Base-by-base conservation (phyloP, 2,797 vertebrate genomes). In the Poeciliopsis turneri region DNA sequence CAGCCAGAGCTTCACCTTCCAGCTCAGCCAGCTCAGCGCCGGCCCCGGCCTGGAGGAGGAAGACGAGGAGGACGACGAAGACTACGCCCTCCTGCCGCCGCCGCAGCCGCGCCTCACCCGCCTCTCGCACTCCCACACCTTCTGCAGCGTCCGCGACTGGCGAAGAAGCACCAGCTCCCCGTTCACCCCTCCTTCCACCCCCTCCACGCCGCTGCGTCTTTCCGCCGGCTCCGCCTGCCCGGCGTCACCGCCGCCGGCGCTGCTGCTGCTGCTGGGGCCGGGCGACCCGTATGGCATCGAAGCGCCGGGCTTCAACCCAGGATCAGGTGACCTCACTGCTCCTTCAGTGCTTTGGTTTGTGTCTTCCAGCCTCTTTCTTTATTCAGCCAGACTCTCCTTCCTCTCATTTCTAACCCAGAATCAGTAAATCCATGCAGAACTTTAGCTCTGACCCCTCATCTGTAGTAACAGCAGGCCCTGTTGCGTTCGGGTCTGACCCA, bases 91-190 rank as follows among this genome's bases (percentile, higher is more conserved):
- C 82, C 89, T 97, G 68, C 97, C 97, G 0, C 97, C 97, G 15
- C 97, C 97, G 0, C 96, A 97, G 91, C 96, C 96, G 0, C 95
- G 97, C 47, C 96, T 97, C 90, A 96, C 95, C 53, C 96, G 97
- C 76, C 96, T 97, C 75, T 93, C 97, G 61, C 97, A 97, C 88
- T 98, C 97, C 86, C 97, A 97, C 95, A 98, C 97, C 90, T 98
- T 99, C 91, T 97, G 96, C 94, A 97, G 97, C 94, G 95, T 97
- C 75, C 95, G 97, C 83, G 97, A 98, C 82, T 98, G 97, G 94
- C 95, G 94, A 85, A 95, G 94, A 92, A 96, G 96, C 91, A 96
- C 95, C 77, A 89, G 87, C 11, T 95, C 95, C 90, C 93, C 92
- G 95, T 94, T 69, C 97, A 97, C 91, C 93, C 96, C 96, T 47